Evolutionary conservation across 2,888 invertebrate species (phyloP), one percentile per base, ranked within the genome.

Genomic region (Lithophane ornitopus): DNA sequence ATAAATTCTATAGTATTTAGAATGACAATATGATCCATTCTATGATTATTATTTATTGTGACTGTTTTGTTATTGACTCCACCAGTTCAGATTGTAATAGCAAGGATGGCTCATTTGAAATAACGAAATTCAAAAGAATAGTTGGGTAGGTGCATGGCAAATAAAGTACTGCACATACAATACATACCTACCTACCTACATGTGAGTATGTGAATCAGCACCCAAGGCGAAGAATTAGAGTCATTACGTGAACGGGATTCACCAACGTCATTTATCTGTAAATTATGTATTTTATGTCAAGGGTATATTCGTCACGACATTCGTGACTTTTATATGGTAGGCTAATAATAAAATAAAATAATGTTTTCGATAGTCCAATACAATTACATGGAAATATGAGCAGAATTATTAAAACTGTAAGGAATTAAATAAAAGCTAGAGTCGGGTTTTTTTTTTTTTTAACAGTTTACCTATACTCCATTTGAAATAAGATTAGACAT

Each of bases 221-320:
- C 14, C 2, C 14, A 22, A 54, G 7, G 34, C 58, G 34, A 65
- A 3, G 34, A 70, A 80, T 59, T n/a, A 3, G 8, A 70, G 8
- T 59, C 22, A 61, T 54, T 59, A 61, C 26, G 26, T 26, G 77
- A 63, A 65, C 12, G 46, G 59, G 76, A 76, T 76, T 76, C 16
- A 70, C 59, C 22, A 61, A 34, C 46, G 41, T 70, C 41, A 76
- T 59, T 26, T 63, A 52, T 56, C 4, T 34, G 0, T 54, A 9
- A 16, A 56, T 65, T 68, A 62, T 65, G 41, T 34, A 74, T 79
- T 41, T 66, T 52, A 71, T 76, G 70, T 84, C 70, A 83, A 77
- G 73, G 77, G 7, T 58, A 39, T 34, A 52, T n/a, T 16, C 16
- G 34, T 73, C 34, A 59, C 14, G 26, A n/a, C n/a, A n/a, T 44